Evolutionary conservation across 1,140 invertebrate genomes (phyloP), one percentile per base, ranked within the genome.

Genomic region (Drosophila nigrodunni): DNA sequence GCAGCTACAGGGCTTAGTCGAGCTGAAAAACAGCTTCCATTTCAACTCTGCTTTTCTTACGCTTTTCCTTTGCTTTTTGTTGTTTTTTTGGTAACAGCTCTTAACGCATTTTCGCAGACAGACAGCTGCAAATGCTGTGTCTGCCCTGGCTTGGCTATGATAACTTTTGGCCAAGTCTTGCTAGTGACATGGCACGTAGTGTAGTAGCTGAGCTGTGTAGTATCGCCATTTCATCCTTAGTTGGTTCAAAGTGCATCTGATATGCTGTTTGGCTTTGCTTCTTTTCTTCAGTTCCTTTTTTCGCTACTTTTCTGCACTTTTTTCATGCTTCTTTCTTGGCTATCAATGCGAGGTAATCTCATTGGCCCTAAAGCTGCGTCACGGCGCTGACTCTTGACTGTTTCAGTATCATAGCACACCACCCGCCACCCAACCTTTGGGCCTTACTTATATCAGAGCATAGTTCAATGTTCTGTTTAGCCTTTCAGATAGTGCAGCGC

Each of bases 211-310:
- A 25, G 15, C 15, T 15, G 15, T 15, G 4, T 25, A 30, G 25
- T 30, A 30, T 30, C 25, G 25, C 30, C 50, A 37, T 54, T 13
- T 10, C 30, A 54, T 54, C 50, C 34, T 35, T 37, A 54, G n/a
- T 34, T 54, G 30, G 50, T 34, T 30, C 30, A 54, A 54, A 54
- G 50, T 11, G 67, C 82, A 86, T 75, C 82, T 72, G 75, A 78
- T 83, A 78, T 78, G 82, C 78, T 74, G 68, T 78, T 78, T 86
- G 61, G 52, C 49, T 46, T 41, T 8, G 61, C 67, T 66, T 43
- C 50, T 57, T 44, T 60, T 43, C 21, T 8, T 44, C 44, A 25
- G 2, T 54, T 30, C 21, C 0, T 43, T 13, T 50, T n/a, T 49
- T 9, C 25, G 3, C 21, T 54, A 46, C 34, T 46, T 37, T 43